Conservation (phyloP, 2,888 invertebrate genomes). For the Congeria kusceri region DNA sequence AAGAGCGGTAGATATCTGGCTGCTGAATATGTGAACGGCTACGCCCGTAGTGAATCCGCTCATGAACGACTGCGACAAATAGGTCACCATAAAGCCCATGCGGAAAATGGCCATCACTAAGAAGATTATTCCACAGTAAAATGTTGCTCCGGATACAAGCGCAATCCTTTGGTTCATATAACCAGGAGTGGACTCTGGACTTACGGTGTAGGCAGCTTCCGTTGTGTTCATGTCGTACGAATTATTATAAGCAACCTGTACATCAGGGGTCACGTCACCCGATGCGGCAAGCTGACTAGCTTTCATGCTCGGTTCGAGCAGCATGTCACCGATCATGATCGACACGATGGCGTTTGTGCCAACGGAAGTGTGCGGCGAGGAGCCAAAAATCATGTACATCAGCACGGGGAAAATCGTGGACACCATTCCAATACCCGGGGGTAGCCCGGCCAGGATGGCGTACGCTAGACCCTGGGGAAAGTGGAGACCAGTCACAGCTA, state of each 20-base stretch:
- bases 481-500: slow-evolving; percentile 77
- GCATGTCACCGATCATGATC: slow-evolving; percentile 73
- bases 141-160: slow-evolving; percentile 68
- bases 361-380: slow-evolving; percentile 70
- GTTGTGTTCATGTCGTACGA: slow-evolving; percentile 17
- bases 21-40: slow-evolving; percentile 70
- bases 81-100: slow-evolving; percentile 74
- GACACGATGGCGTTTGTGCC: slow-evolving; percentile 76
- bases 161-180: slow-evolving; percentile 59
- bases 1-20: slow-evolving; percentile 66
- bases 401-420: slow-evolving; percentile 73
- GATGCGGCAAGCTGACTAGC: slow-evolving; percentile 22
- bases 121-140: slow-evolving; percentile 63
- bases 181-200: not conserved
- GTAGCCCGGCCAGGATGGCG: slow-evolving; percentile 70
- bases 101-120: slow-evolving; percentile 67
- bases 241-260: not conserved
- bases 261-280: not conserved
- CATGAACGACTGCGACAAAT: slow-evolving; percentile 72
- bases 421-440: slow-evolving; percentile 73
- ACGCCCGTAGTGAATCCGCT: slow-evolving; percentile 74
- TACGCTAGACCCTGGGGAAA: slow-evolving; percentile 79
- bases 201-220: slow-evolving; percentile 42
- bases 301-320: slow-evolving; percentile 27
- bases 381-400: slow-evolving; percentile 74